Evolutionary conservation across 2,888 invertebrate species (phyloP), one percentile per base, ranked within the genome.

Genomic region (Scaptodrosophila latifasciaeformis): DNA sequence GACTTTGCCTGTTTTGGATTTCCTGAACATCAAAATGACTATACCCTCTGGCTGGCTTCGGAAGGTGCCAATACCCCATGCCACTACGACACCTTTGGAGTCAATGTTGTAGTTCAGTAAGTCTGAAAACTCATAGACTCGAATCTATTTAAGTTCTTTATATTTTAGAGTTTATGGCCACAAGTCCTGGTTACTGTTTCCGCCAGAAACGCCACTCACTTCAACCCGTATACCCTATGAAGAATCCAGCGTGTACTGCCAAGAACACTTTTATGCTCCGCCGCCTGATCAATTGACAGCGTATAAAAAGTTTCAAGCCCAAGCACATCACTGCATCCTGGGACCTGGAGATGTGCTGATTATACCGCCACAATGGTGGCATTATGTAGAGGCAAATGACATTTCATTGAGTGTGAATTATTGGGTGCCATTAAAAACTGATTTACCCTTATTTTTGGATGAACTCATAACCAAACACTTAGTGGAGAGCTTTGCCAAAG

Each of bases 351-450:
- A 98, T 86, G 93, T 96, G 0, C 87, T 99, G 29, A 90, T 94
- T 75, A 93, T 99, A 5, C 98, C 98, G 0, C 90, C 90, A 58
- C 93, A 94, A 58, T 99, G 98, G 97, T 99, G 98, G 98, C 98
- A 98, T 87, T 97, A 93, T 87, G 98, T 97, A 0, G 94, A 96
- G 86, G 96, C 96, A 82, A 86, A 91, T 27, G 93, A 95, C 88
- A 87, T 89, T 2, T 84, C 91, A 43, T 89, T 92, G 27, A 88
- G 91, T 49, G 86, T 92, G 4, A 92, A 92, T 78, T 87, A 88
- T 31, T 92, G 92, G 92, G 84, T 97, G 62, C 93, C 94, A 40
- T 86, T 93, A 86, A 68, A 78, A 30, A 48, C 48, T 7, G 87
- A 87, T 59, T 18, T 67, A 6, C 83, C 84, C 24, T 65, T 79